Percentiles rank a stretch among this genome's conserved stretches.
Conservation (phyloP, 2,113 vertebrate species). For the Elaphurus davidianus region DNA sequence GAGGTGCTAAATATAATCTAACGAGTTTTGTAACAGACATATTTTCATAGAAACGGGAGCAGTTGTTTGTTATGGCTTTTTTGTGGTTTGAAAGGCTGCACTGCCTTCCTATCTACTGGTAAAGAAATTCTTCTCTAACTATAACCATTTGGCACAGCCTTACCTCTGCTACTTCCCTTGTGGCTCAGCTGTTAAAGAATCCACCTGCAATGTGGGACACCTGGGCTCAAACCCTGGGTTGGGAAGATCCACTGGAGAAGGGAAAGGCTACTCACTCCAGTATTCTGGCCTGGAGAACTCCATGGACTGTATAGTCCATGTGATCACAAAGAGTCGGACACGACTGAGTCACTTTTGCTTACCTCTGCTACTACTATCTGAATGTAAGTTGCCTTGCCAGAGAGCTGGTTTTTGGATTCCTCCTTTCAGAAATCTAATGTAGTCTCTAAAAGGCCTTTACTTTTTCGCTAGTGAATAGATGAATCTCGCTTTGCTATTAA, state of each 20-base stretch:
- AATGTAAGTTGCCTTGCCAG: background rate
- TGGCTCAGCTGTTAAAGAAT: background rate
- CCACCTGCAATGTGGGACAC: background rate
- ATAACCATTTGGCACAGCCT: background rate
- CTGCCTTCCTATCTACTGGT: background rate
- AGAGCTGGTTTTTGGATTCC: background rate
- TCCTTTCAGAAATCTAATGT: background rate
- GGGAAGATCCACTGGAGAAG: background rate
- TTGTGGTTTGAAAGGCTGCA: background rate
- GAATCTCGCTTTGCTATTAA: background rate
- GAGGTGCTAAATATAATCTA: background rate
- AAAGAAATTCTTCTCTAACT: background rate
- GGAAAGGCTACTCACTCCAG: background rate
- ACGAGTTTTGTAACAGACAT: background rate
- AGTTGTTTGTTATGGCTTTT: background rate
- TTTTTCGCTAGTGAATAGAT: background rate
- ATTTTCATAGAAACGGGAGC: background rate
- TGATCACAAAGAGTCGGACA: background rate
- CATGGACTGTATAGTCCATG: background rate
- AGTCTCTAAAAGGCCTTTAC: conserved; percentile 35
- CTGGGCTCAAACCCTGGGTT: background rate
- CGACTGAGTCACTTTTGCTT: background rate
- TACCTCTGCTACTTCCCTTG: background rate
- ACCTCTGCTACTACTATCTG: background rate
- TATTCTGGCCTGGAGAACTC: background rate